These are phyloP conservation scores for Melierax canorus DNA, from an alignment of 2,113 vertebrate genomes.

Conservation along the genomic window DNA sequence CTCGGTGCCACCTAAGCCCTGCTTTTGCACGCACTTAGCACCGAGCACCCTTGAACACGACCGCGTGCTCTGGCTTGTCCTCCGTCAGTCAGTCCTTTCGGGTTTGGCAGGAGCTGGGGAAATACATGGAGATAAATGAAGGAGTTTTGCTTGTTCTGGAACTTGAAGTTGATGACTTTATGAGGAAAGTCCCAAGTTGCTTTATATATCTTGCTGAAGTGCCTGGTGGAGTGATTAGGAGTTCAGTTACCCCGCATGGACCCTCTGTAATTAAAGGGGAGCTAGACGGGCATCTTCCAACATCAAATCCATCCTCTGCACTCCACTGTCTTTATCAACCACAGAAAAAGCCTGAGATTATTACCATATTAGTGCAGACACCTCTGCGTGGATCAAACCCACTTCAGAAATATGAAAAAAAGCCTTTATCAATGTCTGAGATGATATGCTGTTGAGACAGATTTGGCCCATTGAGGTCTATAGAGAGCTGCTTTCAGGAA, in stretches of 20 bases:
- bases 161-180: not conserved
- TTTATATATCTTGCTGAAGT: not conserved
- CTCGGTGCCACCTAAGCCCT: fast-evolving
- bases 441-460: not conserved
- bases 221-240: not conserved
- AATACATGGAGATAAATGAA: not conserved
- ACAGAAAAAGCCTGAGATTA: not conserved
- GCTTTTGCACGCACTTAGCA: not conserved
- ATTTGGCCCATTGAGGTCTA: not conserved
- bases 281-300: not conserved
- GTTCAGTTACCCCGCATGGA: not conserved
- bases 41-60: fast-evolving
- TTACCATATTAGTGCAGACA: not conserved
- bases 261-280: not conserved
- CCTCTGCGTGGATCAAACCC: not conserved
- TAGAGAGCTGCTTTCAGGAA: not conserved
- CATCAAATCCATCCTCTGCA: not conserved
- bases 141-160: not conserved
- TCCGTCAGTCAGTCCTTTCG: not conserved
- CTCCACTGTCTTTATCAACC: not conserved
- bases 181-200: not conserved
- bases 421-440: not conserved
- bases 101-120: not conserved
- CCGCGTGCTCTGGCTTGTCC: not conserved
- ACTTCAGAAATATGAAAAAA: not conserved